Conservation (phyloP, 2,797 vertebrate genomes). For the Chaetodon trifasciatus region DNA sequence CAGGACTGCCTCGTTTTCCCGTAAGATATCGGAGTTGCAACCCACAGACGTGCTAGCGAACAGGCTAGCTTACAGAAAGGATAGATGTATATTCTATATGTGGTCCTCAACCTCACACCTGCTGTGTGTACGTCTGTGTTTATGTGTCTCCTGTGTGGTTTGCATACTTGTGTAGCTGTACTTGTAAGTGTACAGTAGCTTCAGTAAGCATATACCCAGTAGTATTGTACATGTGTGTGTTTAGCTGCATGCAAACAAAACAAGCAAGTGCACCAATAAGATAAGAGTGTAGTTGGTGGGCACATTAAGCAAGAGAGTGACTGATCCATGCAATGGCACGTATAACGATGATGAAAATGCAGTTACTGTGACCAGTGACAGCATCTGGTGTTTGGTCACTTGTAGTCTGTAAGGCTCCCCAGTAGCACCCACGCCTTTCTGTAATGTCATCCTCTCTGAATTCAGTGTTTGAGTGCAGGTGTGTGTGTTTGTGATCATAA, state of each 20-base stretch:
- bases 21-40: conserved; percentile 87
- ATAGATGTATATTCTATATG: neutral
- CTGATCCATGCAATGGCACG: neutral
- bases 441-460: neutral
- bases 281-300: neutral
- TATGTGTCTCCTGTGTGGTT: neutral
- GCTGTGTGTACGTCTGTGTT: conserved; percentile 18
- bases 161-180: neutral
- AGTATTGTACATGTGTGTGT: neutral
- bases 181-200: conserved; percentile 6
- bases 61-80: neutral
- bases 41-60: neutral
- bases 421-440: neutral
- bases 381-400: neutral
- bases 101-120: neutral
- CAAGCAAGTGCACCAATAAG: neutral
- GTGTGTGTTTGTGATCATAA: neutral
- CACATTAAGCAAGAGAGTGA: too few relatives aligned
- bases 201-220: conserved; percentile 3
- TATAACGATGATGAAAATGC: too few relatives aligned
- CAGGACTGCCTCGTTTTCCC: conserved; percentile 96
- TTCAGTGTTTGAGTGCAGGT: neutral
- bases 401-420: conserved; percentile 13
- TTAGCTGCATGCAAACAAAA: neutral
- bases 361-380: neutral